Base-by-base conservation (phyloP, 2,888 invertebrate genomes). In the Dynastes grantii region DNA sequence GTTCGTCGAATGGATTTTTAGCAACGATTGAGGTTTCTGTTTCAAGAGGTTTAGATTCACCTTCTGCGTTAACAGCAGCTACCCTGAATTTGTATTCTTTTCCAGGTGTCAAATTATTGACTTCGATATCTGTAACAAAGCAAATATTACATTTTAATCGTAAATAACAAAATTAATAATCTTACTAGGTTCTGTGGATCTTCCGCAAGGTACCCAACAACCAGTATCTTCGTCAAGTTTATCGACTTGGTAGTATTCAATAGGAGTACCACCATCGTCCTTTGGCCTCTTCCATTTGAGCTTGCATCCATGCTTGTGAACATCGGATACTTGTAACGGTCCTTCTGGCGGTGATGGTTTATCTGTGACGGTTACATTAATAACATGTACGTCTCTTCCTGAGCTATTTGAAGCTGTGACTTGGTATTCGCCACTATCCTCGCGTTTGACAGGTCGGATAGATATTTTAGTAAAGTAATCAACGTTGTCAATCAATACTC, bases 1-100 rank as follows among this genome's bases (percentile, higher is more conserved):
- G 97, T 87, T 97, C 97, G 86, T 97, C 94, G 89, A 95, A 99
- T 81, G 98, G 98, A 95, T 99, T 98, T 90, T 98, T 98, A 77
- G 98, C 98, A 83, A 98, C 90, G 82, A 98, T 96, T 64, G 95
- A 92, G 85, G 95, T 92, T 78, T 95, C 95, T 0, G 96, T 94
- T 78, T 94, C 94, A 61, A 99, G 91, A n/a, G 98, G 98, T 85
- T 96, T 96, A 0, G 98, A 97, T 89, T 97, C 97, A 29, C 99
- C 99, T 89, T 98, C 98, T 1, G 96, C 92, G 89, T 99, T 99
- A 13, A 98, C 96, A 68, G 99, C 99, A 3, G 95, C 92, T 4
- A 99, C 98, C 79, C 98, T 92, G 94, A 99, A 99, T 90, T 95
- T 95, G 90, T 98, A 99, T 90, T 98, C 96, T 88, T 96, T 94